Conservation (phyloP, 2,888 invertebrate genomes). For the Nephrotoma appendiculata region DNA sequence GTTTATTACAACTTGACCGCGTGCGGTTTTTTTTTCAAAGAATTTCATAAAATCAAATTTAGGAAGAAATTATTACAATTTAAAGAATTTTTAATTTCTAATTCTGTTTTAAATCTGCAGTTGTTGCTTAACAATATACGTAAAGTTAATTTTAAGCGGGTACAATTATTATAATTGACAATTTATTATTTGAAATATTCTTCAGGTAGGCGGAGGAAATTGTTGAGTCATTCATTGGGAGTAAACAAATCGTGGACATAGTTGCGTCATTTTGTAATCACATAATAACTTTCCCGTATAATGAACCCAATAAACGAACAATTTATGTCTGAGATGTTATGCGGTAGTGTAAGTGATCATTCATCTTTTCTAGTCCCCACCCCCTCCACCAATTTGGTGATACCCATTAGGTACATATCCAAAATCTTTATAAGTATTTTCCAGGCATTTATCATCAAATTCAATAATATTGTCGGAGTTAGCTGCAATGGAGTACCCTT, state of each 20-base stretch:
- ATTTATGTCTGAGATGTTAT: no score
- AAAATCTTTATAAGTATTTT: no score
- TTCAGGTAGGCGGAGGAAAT: no score
- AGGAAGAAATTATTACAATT: neutral
- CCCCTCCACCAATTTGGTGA: no score
- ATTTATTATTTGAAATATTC: neutral
- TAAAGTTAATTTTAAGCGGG: neutral
- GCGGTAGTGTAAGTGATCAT: no score
- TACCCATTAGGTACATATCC: no score
- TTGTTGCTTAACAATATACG: neutral
- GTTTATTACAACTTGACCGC: neutral
- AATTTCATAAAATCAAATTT: neutral
- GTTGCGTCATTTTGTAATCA: neutral
- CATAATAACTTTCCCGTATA: neutral
- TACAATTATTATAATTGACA: neutral
- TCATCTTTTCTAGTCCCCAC: no score
- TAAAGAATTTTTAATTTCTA: neutral
- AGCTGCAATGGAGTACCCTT: no score
- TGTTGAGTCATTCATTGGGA: no score
- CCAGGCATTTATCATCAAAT: no score
- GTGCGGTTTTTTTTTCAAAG: neutral
- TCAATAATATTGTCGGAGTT: no score
- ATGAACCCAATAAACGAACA: no score
- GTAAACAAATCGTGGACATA: neutral
- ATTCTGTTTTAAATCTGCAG: neutral